These are phyloP conservation scores for Sphyrna mokarran DNA, from an alignment of 2,113 vertebrate species.

Conservation along the genomic window DNA sequence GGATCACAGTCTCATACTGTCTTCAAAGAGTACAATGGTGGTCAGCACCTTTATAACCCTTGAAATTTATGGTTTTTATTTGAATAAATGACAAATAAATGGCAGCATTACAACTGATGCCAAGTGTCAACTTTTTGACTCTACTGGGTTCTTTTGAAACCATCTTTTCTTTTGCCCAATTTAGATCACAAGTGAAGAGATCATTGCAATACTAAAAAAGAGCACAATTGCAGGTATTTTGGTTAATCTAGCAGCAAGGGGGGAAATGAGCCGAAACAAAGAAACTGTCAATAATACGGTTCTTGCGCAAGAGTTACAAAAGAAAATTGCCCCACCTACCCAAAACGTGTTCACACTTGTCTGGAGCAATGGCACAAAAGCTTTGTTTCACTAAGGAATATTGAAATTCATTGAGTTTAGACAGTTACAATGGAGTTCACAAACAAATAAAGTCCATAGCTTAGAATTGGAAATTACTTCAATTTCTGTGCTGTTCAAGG, in stretches of 20 bases:
- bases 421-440: not conserved
- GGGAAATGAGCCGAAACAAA: not conserved
- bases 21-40: not conserved
- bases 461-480: not conserved
- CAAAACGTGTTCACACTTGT: not conserved
- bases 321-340: not conserved
- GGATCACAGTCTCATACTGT: not conserved
- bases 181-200: not conserved
- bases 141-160: not conserved
- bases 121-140: not conserved
- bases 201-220: not conserved
- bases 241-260: not conserved
- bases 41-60: not conserved
- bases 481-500: not conserved
- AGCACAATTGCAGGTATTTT: not conserved
- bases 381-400: not conserved
- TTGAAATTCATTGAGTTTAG: not conserved
- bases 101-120: not conserved
- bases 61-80: not conserved
- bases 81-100: not conserved
- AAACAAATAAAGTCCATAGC: not conserved
- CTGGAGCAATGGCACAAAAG: not conserved
- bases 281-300: not conserved
- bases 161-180: not conserved
- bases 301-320: not conserved